phyloP scores from a whole-genome alignment of 2,797 vertebrate species.

The Chelidonichthys spinosus region DNA sequence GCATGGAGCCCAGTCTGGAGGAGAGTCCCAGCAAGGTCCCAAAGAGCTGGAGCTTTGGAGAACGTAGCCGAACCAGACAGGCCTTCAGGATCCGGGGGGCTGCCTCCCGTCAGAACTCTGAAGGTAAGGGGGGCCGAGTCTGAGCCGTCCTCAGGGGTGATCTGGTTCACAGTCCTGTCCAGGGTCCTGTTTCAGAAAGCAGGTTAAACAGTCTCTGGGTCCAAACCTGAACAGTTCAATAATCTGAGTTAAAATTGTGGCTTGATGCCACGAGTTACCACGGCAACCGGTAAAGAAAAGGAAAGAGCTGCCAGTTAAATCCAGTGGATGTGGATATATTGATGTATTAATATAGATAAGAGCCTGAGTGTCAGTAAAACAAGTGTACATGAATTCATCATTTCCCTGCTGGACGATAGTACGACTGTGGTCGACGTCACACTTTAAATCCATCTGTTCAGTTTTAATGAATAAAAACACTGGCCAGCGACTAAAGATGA shows the following conservation, averaged over 20 bases:
- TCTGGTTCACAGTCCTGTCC: too few species aligned
- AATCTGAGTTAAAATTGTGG: not conserved
- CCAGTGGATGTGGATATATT: not conserved
- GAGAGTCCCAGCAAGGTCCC: conserved; percentile 97
- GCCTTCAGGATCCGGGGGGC: conserved; percentile 95
- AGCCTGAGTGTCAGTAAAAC: too few species aligned
- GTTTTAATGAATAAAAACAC: not conserved
- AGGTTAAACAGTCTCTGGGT: too few species aligned
- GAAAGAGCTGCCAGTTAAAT: not conserved
- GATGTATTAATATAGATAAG: not conserved
- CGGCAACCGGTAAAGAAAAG: not conserved
- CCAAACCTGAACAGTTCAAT: not conserved
- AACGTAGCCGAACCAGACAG: conserved; percentile 90
- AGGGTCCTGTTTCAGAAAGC: too few species aligned
- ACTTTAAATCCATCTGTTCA: too few species aligned
- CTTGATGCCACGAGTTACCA: not conserved
- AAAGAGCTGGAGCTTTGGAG: conserved; percentile 97
- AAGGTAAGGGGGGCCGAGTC: conserved; percentile 85
- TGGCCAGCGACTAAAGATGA: not conserved
- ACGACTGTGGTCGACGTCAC: too few species aligned
- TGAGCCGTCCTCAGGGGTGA: too few species aligned
- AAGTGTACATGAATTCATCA: too few species aligned
- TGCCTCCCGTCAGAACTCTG: conserved; percentile 94
- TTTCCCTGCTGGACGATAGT: too few species aligned
- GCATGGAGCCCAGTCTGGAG: conserved; percentile 92